Evolutionary conservation across 2,888 invertebrate species (phyloP), one percentile per base, ranked within the genome.

Genomic region (Unio pictorum): DNA sequence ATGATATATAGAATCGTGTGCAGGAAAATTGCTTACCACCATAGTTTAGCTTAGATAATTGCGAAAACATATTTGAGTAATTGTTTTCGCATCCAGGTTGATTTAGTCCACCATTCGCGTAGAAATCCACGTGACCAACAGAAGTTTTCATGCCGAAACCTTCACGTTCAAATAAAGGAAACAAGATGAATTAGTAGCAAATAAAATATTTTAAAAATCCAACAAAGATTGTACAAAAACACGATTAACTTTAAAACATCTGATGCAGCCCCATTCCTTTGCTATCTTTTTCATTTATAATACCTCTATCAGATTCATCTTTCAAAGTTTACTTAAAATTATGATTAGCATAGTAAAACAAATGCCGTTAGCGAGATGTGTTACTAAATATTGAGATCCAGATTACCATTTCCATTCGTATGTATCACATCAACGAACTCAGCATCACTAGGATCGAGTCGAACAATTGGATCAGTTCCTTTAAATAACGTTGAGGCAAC

Each of bases 91-190:
- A 80, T 57, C 78, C 78, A 6, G 79, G 79, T 70, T 80, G 79
- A 20, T 74, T 64, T 55, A 68, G 66, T 6, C 79, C 79, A 54
- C 76, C 79, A 74, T 80, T 80, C 7, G 79, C 74, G 67, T 80
- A 80, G 62, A 76, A 78, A 64, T 80, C 79, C 15, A 70, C 69
- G 63, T 80, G 68, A 3, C 76, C 79, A 23, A 80, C 63, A 6
- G 74, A 58, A 57, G 66, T 61, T 55, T 65, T 55, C 67, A 75
- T 76, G 11, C 79, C 79, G 60, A 73, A 76, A 30, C 79, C 79
- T 79, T 54, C 3, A 45, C 45, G 15, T 45, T 45, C 45, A 45
- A 45, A 15, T 15, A 15, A 15, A 15, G 11, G 15, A 2, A 45
- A 45, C 15, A 0, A 11, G 45, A 45, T 45, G 45, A 15, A 15